Percentiles rank a stretch among this genome's conserved stretches.
Evolutionary conservation across 2,113 vertebrate species (phyloP).

Genomic region (Cebus imitator): DNA sequence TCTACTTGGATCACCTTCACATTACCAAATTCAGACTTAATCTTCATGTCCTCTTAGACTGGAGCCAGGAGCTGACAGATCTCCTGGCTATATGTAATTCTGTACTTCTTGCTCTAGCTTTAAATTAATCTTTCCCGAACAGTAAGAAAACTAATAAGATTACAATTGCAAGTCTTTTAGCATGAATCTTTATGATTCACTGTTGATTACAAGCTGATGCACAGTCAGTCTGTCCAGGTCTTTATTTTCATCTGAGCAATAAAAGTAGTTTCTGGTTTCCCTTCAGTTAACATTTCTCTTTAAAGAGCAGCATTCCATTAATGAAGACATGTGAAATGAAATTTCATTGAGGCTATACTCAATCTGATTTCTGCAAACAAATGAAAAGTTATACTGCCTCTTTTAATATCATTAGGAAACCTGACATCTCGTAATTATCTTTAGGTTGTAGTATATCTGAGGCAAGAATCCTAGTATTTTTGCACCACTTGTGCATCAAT

Average conservation of each 20-base stretch:
- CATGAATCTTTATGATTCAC: conserved; percentile 66
- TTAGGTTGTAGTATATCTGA: not conserved
- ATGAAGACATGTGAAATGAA: conserved; percentile 82
- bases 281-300: conserved; percentile 78
- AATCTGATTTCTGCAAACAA: conserved; percentile 79
- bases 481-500: conserved; percentile 24
- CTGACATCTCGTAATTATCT: conserved; percentile 53
- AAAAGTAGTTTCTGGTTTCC: conserved; percentile 77
- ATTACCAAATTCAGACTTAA: conserved; percentile 27
- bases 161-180: conserved; percentile 70
- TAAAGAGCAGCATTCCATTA: conserved; percentile 73
- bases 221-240: conserved; percentile 64
- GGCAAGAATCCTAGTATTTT: not conserved
- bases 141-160: conserved; percentile 66
- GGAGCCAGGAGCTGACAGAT: conserved; percentile 48
- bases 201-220: conserved; percentile 76
- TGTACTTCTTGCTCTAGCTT: conserved; percentile 42
- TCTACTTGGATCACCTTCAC: not conserved
- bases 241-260: conserved; percentile 67
- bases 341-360: conserved; percentile 73
- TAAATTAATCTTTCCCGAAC: conserved; percentile 62
- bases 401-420: conserved; percentile 77
- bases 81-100: conserved; percentile 4
- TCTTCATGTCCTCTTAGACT: conserved; percentile 40
- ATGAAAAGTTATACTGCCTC: conserved; percentile 77